Conservation (phyloP, 1,140 invertebrate genomes). For the Caenorhabditis latens region DNA sequence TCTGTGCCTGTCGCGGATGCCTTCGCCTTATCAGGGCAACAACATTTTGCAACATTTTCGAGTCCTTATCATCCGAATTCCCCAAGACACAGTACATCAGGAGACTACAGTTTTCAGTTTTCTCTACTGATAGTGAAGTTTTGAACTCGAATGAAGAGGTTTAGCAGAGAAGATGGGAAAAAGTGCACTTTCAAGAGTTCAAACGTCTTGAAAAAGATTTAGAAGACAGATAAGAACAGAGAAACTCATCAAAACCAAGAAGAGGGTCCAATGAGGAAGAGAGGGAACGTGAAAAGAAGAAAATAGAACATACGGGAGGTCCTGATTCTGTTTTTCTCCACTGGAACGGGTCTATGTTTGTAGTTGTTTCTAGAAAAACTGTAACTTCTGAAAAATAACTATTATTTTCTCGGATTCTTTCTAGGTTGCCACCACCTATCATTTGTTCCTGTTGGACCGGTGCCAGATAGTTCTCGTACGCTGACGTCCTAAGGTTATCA, state of each 20-base stretch:
- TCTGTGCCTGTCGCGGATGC: constrained; percentile 30
- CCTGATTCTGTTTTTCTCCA: no score
- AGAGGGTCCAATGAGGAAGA: not conserved
- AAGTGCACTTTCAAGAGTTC: constrained; percentile 17
- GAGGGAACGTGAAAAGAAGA: not conserved
- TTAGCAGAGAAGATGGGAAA: not conserved
- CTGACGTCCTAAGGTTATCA: constrained; percentile 33
- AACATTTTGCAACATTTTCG: constrained; percentile 49
- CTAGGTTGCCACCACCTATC: not conserved
- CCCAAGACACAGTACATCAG: not conserved
- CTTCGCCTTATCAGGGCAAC: not conserved
- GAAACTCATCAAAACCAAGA: not conserved
- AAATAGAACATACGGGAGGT: not conserved
- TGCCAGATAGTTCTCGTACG: constrained; percentile 2
- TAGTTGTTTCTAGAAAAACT: no score
- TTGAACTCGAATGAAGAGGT: not conserved
- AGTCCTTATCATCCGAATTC: not conserved
- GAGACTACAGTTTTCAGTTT: constrained; percentile 11
- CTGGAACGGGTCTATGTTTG: not conserved
- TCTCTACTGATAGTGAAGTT: constrained; percentile 8
- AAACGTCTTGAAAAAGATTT: constrained; percentile 16
- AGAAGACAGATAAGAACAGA: not conserved
- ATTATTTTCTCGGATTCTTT: no score
- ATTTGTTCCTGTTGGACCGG: not conserved
- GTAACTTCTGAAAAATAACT: no score